Evolutionary conservation across 2,888 invertebrate species (phyloP).

Genomic region (Molorchus minor): DNA sequence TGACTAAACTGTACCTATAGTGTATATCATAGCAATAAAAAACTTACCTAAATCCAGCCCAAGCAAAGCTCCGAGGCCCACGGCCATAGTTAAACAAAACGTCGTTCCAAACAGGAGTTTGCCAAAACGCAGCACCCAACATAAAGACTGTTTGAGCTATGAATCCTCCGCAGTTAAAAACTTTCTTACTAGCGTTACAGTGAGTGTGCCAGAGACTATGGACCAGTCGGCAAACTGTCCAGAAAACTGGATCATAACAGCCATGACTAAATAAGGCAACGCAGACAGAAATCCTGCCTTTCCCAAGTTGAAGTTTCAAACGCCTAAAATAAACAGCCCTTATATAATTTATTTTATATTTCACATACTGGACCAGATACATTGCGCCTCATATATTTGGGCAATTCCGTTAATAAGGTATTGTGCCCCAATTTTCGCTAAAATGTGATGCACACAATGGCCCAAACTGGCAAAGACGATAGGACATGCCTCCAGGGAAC

Average conservation of each 20-base stretch:
- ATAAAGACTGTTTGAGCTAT: conserved; percentile 85
- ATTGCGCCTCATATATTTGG: conserved; percentile 36
- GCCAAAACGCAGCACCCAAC: conserved; percentile 81
- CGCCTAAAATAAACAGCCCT: conserved; percentile 65
- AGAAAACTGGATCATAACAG: conserved; percentile 78
- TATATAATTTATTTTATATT: not conserved
- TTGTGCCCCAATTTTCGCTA: conserved; percentile 93
- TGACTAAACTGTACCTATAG: too few species aligned
- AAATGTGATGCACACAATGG: conserved; percentile 85
- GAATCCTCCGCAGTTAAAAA: conserved; percentile 79
- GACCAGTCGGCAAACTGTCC: conserved; percentile 87
- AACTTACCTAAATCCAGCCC: conserved; percentile 86
- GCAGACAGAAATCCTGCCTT: conserved; percentile 87
- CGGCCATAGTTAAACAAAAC: conserved; percentile 86
- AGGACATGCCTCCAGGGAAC: conserved; percentile 84
- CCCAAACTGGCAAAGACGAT: conserved; percentile 82
- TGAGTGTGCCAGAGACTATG: conserved; percentile 70
- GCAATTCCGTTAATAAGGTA: conserved; percentile 66
- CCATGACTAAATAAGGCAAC: conserved; percentile 90
- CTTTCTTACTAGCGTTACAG: conserved; percentile 76
- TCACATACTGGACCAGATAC: not conserved
- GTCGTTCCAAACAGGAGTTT: conserved; percentile 73
- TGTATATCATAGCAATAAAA: not conserved
- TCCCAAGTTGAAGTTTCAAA: conserved; percentile 75
- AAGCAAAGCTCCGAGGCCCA: conserved; percentile 93